phyloP scores from a whole-genome alignment of 2,888 invertebrate species.

The Plagodis dolabraria region DNA sequence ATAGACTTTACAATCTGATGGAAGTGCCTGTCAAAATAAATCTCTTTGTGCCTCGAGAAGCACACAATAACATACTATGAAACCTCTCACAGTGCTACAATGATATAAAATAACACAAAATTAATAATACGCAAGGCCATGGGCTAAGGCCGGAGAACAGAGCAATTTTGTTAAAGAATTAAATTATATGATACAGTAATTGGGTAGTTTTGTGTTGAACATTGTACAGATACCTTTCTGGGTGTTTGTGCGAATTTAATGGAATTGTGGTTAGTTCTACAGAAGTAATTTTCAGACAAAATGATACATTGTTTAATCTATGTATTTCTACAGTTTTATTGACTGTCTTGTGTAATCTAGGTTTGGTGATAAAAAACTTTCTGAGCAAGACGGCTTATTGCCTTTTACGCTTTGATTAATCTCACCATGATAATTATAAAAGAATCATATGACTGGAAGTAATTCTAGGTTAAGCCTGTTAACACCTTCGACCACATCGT shows the following conservation, averaged over 20 bases:
- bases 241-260: background rate
- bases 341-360: too few relatives aligned
- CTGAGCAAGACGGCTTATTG: too few relatives aligned
- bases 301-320: too few relatives aligned
- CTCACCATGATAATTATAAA: too few relatives aligned
- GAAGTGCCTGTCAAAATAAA: slow-evolving; percentile 1
- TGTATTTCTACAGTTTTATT: too few relatives aligned
- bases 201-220: background rate
- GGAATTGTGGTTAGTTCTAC: background rate
- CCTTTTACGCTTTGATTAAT: too few relatives aligned
- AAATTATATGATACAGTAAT: background rate
- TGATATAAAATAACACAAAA: background rate
- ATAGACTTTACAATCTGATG: background rate
- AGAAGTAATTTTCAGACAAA: too few relatives aligned
- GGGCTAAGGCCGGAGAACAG: background rate
- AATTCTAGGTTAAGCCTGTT: too few relatives aligned
- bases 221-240: background rate
- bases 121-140: slow-evolving; percentile 1
- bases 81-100: background rate
- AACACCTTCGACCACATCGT: too few relatives aligned
- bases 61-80: slow-evolving; percentile 4
- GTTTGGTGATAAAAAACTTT: too few relatives aligned
- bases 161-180: background rate
- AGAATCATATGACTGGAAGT: too few relatives aligned
- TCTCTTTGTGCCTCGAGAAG: background rate